A percentile compares a stretch with the other conserved stretches of the same genome.
phyloP scores from a whole-genome alignment of 2,113 vertebrate genomes.

The Pterocles gutturalis region DNA sequence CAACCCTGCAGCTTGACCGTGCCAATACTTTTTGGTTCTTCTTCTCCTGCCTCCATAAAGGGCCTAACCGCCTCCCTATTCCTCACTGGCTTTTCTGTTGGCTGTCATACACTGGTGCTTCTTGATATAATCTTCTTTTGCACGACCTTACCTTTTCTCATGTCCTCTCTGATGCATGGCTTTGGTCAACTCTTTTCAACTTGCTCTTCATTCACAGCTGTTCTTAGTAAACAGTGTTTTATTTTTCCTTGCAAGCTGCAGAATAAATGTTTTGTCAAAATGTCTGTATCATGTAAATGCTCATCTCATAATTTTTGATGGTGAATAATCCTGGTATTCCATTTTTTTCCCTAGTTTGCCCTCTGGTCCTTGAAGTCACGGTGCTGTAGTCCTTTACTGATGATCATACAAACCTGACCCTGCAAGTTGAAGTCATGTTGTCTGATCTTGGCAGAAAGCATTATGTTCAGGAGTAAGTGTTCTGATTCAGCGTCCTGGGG shows the following conservation, averaged over 20 bases:
- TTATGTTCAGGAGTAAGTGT: background rate
- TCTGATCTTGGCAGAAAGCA: background rate
- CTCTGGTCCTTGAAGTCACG: background rate
- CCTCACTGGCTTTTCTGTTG: background rate
- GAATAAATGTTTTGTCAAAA: background rate
- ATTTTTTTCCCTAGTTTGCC: background rate
- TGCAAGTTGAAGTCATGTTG: background rate
- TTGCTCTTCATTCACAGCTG: background rate
- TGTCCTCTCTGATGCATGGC: background rate
- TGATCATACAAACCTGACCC: background rate
- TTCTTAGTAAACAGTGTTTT: background rate
- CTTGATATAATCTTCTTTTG: background rate
- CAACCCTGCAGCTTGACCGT: background rate
- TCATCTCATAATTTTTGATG: background rate
- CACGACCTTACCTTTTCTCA: fast-evolving
- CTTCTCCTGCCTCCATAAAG: background rate
- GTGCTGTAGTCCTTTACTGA: background rate
- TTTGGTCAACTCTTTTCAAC: background rate
- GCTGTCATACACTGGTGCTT: background rate
- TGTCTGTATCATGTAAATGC: background rate
- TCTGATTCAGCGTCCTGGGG: background rate
- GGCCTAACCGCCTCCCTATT: background rate
- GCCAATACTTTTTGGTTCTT: background rate
- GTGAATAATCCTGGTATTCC: background rate
- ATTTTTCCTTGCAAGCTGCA: background rate